Evolutionary conservation across 1,140 invertebrate species (phyloP), one percentile per base, ranked within the genome.

Genomic region (Zaprionus kolodkinae): DNA sequence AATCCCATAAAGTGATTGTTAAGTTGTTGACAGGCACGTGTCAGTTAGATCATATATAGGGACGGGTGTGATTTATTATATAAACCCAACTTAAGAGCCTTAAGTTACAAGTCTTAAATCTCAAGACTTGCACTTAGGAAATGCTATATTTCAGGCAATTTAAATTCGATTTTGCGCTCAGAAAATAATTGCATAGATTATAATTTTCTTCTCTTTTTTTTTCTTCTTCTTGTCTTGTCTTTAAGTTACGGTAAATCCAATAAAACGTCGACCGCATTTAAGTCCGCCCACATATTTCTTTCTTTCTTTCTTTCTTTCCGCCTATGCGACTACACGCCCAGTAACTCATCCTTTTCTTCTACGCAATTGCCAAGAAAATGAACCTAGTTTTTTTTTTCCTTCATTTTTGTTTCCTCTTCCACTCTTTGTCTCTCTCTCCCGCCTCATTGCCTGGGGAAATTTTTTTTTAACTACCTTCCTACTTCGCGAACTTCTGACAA

Each of bases 391-490:
- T 50, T 50, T 21, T 21, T 21, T 21, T 21, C 21, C 21, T 50
- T 17, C 17, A 3, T 25, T 25, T 50, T 21, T 50, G 40, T 45
- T 45, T 45, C 21, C 11, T 50, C 45, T 6, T n/a, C 15, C 45
- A 1, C 45, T 11, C 0, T 0, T 15, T 2, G 17, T 50, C 10
- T 50, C 45, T 11, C 17, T 5, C 45, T 11, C 45, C 10, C 40
- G n/a, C 6, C 45, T 7, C 17, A 12, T 12, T 21, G 45, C 45
- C 45, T 50, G 17, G 17, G 45, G 45, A 50, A 50, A 50, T 50
- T 50, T 50, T 50, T 50, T 50, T 50, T 50, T 12, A 50, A 50
- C 45, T 50, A 25, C 45, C 45, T 50, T 50, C 45, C 25, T 50
- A n/a, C 45, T 25, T 25, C 45, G 45, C 45, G 11, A 50, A 50